phyloP scores from a whole-genome alignment of 2,888 invertebrate genomes.

The Tortrix viridana region DNA sequence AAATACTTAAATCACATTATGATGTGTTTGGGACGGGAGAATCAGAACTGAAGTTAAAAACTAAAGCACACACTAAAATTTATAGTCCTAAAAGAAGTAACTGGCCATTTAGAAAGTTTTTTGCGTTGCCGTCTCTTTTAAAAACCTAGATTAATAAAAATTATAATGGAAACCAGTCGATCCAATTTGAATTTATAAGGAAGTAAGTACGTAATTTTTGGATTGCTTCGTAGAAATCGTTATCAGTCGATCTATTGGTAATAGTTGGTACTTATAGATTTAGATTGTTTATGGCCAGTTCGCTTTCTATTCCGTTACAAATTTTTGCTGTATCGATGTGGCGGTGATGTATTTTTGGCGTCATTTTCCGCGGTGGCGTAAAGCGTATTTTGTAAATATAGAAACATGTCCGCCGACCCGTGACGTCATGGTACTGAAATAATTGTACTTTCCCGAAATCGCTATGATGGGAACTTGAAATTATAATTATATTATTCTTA shows the following conservation, averaged over 20 bases:
- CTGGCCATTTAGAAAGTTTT: constrained; percentile 12
- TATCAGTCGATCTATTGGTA: background rate
- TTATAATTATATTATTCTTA: background rate
- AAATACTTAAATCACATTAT: constrained; percentile 34
- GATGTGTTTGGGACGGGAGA: constrained; percentile 36
- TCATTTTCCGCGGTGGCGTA: constrained; percentile 48
- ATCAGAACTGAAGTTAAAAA: constrained; percentile 35
- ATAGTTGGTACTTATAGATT: background rate
- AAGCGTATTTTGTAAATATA: constrained; percentile 50
- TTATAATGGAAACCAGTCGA: too few relatives aligned
- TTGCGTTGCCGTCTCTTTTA: too few relatives aligned
- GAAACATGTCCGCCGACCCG: constrained; percentile 36
- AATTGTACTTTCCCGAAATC: constrained; percentile 35
- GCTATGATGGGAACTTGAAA: constrained; percentile 13
- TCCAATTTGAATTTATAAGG: too few relatives aligned
- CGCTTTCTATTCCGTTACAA: constrained; percentile 51
- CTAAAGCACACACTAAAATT: constrained; percentile 28
- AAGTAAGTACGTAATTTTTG: too few relatives aligned
- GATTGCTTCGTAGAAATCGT: too few relatives aligned
- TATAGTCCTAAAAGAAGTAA: constrained; percentile 17
- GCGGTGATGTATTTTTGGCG: constrained; percentile 54
- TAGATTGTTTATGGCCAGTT: constrained; percentile 40
- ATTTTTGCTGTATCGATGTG: constrained; percentile 55
- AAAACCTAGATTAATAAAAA: too few relatives aligned
- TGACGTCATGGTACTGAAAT: constrained; percentile 39